phyloP scores from a whole-genome alignment of 2,888 invertebrate species.

The Diaphora mendica region DNA sequence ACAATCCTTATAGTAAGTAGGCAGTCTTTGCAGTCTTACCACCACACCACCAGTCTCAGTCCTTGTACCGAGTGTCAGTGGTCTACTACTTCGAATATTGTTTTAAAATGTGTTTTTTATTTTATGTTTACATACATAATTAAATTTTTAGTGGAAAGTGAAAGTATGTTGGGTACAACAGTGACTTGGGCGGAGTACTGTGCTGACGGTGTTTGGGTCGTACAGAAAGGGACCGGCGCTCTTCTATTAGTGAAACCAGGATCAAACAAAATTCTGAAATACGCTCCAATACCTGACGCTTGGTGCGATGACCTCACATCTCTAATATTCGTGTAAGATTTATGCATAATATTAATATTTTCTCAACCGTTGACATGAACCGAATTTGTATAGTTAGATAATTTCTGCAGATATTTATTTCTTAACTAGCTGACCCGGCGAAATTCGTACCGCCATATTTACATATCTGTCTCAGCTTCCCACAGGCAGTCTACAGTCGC shows the following conservation, averaged over 20 bases:
- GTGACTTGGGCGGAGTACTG: constrained; percentile 79
- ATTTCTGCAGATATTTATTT: background rate
- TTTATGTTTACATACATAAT: background rate
- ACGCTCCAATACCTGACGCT: constrained; percentile 74
- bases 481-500: too few species aligned
- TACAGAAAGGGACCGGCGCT: constrained; percentile 75
- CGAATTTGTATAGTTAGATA: too few species aligned
- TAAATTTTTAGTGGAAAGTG: constrained; percentile 71
- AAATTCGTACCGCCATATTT: too few species aligned
- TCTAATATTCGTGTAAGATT: constrained; percentile 73
- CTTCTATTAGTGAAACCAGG: constrained; percentile 72
- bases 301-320: constrained; percentile 77
- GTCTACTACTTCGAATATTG: too few species aligned
- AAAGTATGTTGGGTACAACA: constrained; percentile 72
- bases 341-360: background rate
- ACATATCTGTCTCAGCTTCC: too few species aligned
- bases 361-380: background rate
- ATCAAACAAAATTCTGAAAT: constrained; percentile 71
- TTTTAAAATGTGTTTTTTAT: background rate
- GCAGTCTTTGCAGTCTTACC: too few species aligned
- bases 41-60: too few species aligned
- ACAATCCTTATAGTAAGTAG: too few species aligned
- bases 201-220: constrained; percentile 75
- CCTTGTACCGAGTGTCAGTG: too few species aligned
- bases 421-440: too few species aligned